Evolutionary conservation across 2,888 invertebrate genomes (phyloP).

Genomic region (Celastrina argiolus): DNA sequence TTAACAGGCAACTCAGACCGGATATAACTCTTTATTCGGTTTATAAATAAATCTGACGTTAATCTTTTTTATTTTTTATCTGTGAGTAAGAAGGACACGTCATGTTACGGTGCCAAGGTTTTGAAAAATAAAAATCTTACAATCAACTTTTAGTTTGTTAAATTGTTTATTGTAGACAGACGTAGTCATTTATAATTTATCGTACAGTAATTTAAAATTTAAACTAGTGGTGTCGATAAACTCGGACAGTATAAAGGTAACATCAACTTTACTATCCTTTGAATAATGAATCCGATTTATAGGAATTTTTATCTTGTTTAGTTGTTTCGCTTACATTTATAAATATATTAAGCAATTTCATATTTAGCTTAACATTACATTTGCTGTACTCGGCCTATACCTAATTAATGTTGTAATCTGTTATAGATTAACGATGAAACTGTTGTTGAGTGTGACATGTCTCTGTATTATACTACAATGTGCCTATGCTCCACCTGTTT

Average conservation of each 20-base stretch:
- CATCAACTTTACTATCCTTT: background rate
- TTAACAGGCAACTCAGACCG: no score
- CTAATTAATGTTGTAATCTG: background rate
- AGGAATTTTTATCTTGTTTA: background rate
- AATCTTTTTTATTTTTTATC: background rate
- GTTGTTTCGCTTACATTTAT: background rate
- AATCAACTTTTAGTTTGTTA: background rate
- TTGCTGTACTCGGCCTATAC: background rate
- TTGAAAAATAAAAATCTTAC: background rate
- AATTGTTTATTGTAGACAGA: background rate
- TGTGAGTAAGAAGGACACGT: background rate
- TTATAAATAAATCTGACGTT: background rate
- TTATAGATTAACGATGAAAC: slow-evolving; percentile 43
- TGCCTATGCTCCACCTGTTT: slow-evolving; percentile 76
- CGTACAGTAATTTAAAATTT: background rate
- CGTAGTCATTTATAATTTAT: background rate
- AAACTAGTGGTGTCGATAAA: background rate
- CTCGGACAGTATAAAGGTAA: background rate
- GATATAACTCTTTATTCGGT: background rate
- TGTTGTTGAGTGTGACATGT: slow-evolving; percentile 40
- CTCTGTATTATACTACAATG: slow-evolving; percentile 52
- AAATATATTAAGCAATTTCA: background rate
- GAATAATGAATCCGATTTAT: no score
- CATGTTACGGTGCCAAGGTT: slow-evolving; percentile 19
- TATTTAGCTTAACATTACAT: background rate